These are phyloP conservation scores for Ophiothrix spiculata DNA, from an alignment of 35 echinoderm and acorn worm species.

Conservation along the genomic window DNA sequence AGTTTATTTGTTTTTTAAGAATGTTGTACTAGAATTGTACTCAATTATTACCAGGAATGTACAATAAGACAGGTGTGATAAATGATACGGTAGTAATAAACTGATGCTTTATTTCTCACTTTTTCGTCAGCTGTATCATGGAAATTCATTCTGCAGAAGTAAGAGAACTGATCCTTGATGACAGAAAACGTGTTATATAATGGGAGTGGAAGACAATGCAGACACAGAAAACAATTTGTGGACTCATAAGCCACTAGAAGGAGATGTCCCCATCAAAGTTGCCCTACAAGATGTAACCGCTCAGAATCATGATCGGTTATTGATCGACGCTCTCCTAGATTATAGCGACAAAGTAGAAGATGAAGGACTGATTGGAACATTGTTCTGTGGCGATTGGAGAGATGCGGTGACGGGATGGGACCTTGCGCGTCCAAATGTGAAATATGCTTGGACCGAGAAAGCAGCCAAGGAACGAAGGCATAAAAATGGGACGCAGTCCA, in stretches of 20 bases:
- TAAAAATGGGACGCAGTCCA: background rate
- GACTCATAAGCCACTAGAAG: background rate
- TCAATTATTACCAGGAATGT: no score
- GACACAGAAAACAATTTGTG: no score
- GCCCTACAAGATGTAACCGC: background rate
- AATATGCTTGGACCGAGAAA: background rate
- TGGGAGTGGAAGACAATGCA: no score
- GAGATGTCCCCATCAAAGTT: background rate
- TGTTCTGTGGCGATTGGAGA: background rate
- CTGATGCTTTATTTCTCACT: no score
- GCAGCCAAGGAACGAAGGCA: background rate
- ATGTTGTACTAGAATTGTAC: no score
- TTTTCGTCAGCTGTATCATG: no score
- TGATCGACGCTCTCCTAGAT: background rate
- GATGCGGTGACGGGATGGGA: background rate
- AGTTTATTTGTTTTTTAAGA: no score
- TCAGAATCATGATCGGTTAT: background rate
- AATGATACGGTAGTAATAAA: no score
- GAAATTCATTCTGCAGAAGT: no score
- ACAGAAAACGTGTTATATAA: no score
- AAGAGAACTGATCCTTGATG: no score
- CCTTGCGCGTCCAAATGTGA: background rate
- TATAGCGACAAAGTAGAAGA: background rate
- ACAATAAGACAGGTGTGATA: no score
- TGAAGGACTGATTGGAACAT: background rate